Evolutionary conservation across 1,140 invertebrate genomes (phyloP), one percentile per base, ranked within the genome.

Genomic region (Temnothorax nylanderi): DNA sequence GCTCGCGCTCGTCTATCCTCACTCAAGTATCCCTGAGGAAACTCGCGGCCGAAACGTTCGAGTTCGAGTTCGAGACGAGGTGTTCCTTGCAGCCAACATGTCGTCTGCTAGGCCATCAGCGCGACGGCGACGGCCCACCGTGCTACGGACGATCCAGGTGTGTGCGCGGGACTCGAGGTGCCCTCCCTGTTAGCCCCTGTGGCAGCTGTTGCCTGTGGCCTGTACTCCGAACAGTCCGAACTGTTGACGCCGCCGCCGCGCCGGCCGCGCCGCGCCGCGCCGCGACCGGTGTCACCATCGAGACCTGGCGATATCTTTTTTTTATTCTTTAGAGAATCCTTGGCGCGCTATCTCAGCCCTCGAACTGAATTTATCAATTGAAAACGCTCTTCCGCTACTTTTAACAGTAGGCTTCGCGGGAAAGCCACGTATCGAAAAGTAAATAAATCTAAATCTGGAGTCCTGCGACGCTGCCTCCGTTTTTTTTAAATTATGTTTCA

Each of bases 31-130:
- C 78, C 92, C 89, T 87, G 92, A 93, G 89, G 89, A 91, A 92
- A 93, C 92, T 94, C 92, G 93, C 92, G 90, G 86, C 89, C 90
- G 86, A 91, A 94, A 94, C 90, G 91, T 94, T 92, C 26, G 26
- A 26, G 26, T 26, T 26, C 26, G 26, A 26, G 26, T 26, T 26
- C 92, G 92, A 93, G 93, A 90, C 92, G 92, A 93, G 91, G 87
- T 93, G 82, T 90, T 94, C 91, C 93, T 92, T 93, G 89, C 92
- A 93, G 92, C 92, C 93, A 95, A 94, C 94, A 95, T 94, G 94
- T 95, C 94, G 94, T 94, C 94, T 94, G 93, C 94, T 95, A 94
- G 91, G 85, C 87, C 80, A 89, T 75, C 87, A 89, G 87, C 87
- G 89, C 90, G 85, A 41, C 84, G 87, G 0, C n/a, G n/a, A n/a